Evolutionary conservation across 2,888 invertebrate genomes (phyloP).

Genomic region (Drosophila mimica): DNA sequence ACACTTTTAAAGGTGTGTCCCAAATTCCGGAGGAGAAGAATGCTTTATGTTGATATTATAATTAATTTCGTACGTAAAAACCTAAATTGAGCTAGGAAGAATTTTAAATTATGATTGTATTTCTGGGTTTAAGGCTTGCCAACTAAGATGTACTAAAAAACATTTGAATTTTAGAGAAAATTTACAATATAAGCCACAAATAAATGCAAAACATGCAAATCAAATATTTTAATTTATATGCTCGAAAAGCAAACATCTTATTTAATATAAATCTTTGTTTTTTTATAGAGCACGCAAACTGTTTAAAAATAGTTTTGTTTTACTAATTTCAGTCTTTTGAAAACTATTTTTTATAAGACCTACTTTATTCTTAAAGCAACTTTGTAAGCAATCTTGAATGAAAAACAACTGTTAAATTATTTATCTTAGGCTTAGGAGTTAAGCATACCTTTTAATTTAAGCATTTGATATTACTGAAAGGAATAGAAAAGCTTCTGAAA

Average conservation of each 20-base stretch:
- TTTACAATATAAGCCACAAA: not conserved
- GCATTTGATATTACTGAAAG: not conserved
- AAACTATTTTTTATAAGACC: not conserved
- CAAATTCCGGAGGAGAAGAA: not conserved
- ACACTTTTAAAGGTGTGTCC: too few relatives aligned
- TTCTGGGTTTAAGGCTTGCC: not conserved
- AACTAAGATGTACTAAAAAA: not conserved
- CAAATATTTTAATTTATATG: not conserved
- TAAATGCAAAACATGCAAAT: not conserved
- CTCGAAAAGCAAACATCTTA: not conserved
- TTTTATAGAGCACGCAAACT: not conserved
- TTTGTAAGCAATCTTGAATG: not conserved
- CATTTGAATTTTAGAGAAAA: not conserved
- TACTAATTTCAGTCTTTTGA: not conserved
- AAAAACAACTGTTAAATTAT: not conserved
- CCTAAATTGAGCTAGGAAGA: not conserved
- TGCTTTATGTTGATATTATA: not conserved
- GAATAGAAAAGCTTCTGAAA: not conserved
- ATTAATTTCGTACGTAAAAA: not conserved
- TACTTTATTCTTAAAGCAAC: not conserved
- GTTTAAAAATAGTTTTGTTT: not conserved
- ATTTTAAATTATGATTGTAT: not conserved
- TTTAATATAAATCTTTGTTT: not conserved
- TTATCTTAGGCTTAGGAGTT: not conserved
- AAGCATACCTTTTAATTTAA: not conserved